Evolutionary conservation across 2,888 invertebrate genomes (phyloP).

Genomic region (Chaetogeoica ovagalla): DNA sequence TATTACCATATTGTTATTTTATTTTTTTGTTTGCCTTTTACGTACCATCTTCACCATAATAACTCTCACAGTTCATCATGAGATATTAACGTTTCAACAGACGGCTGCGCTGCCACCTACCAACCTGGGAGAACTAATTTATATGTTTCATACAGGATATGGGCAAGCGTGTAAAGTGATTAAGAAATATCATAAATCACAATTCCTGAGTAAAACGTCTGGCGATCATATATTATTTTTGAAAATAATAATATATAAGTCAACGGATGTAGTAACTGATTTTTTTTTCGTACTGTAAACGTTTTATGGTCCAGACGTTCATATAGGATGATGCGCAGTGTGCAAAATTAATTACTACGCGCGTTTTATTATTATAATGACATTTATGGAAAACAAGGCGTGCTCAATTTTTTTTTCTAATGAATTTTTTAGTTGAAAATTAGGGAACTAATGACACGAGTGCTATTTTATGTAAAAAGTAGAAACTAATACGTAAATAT

Average conservation of each 20-base stretch:
- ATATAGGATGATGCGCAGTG: background rate
- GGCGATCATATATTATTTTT: slow-evolving; percentile 30
- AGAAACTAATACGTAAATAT: background rate
- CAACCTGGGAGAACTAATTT: slow-evolving; percentile 37
- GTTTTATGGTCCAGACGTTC: slow-evolving; percentile 25
- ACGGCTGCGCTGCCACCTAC: slow-evolving; percentile 8
- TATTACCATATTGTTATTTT: background rate
- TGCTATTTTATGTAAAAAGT: background rate
- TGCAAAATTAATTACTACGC: background rate
- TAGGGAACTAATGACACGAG: too few species aligned
- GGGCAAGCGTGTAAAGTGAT: slow-evolving; percentile 32
- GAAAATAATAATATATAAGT: slow-evolving; percentile 39
- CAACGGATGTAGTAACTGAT: slow-evolving; percentile 40
- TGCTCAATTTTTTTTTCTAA: too few species aligned
- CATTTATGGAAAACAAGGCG: too few species aligned
- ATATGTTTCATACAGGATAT: slow-evolving; percentile 46
- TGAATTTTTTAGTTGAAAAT: too few species aligned
- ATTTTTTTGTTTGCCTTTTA: background rate
- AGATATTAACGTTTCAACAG: slow-evolving; percentile 33
- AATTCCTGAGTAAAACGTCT: slow-evolving; percentile 16
- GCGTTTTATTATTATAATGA: background rate
- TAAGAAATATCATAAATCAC: slow-evolving; percentile 45
- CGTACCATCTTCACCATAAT: background rate
- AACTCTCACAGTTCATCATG: slow-evolving; percentile 31
- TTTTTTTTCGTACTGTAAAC: slow-evolving; percentile 27